Conservation (phyloP, 2,888 invertebrate species). For the Reticulitermes lucifugus region DNA sequence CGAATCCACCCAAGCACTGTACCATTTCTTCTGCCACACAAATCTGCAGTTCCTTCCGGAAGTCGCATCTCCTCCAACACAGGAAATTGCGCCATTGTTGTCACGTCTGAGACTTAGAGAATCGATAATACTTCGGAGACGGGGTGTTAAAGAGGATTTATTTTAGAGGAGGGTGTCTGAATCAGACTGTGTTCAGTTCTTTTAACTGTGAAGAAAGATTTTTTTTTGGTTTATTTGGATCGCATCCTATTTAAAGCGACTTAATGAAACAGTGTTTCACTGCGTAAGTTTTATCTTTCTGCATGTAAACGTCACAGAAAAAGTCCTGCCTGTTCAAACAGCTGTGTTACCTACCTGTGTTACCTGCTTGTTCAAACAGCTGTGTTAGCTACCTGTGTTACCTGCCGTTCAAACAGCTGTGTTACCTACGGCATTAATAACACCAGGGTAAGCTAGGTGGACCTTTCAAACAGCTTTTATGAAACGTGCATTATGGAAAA, state of each 20-base stretch:
- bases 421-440: no score
- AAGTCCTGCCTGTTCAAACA: neutral
- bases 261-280: neutral
- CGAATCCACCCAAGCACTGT: neutral
- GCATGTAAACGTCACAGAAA: neutral
- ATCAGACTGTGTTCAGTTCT: neutral
- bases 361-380: neutral
- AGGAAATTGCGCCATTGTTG: constrained; percentile 20
- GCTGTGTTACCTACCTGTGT: no score
- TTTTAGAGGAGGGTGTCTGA: neutral
- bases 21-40: neutral
- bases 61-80: neutral
- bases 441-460: no score
- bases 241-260: neutral
- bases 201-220: neutral
- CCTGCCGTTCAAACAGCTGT: neutral
- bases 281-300: neutral
- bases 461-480: no score
- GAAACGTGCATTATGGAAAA: no score
- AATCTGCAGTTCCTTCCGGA: neutral
- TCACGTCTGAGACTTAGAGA: neutral
- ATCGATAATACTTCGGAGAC: neutral
- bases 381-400: no score
- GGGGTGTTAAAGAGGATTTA: neutral
- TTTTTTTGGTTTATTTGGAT: neutral